Evolutionary conservation across 2,888 invertebrate genomes (phyloP).

Genomic region (Callimorpha dominula): DNA sequence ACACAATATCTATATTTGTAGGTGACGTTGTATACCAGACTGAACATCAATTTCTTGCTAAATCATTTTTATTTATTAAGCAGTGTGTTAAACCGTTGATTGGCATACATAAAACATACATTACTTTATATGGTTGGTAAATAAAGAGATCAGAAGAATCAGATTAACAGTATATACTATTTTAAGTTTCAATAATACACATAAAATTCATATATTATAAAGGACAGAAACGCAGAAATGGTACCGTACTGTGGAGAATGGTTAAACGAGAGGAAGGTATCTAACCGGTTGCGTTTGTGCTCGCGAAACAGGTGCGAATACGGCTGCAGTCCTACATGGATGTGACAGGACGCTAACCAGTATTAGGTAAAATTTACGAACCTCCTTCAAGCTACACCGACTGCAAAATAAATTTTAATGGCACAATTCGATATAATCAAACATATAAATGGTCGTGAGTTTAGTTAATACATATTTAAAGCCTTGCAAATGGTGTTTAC

Average conservation of each 20-base stretch:
- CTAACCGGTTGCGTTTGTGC: conserved; percentile 61
- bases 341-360: conserved; percentile 72
- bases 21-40: too few species aligned
- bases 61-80: too few species aligned
- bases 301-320: conserved; percentile 66
- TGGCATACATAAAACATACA: too few species aligned
- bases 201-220: conserved; percentile 1
- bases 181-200: neutral
- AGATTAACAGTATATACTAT: neutral
- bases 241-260: conserved; percentile 35
- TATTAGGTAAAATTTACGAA: conserved; percentile 77
- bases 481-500: conserved; percentile 54
- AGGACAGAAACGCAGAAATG: conserved; percentile 14
- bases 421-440: conserved; percentile 75
- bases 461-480: conserved; percentile 64
- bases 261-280: conserved; percentile 43
- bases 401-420: conserved; percentile 73
- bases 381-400: conserved; percentile 57
- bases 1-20: too few species aligned
- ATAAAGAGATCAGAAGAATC: neutral
- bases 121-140: too few species aligned
- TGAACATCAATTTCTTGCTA: too few species aligned
- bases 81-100: too few species aligned
- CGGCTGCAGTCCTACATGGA: conserved; percentile 63
- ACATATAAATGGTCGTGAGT: conserved; percentile 66